Evolutionary conservation across 2,113 vertebrate species (phyloP).

Genomic region (Menidia beryllina): DNA sequence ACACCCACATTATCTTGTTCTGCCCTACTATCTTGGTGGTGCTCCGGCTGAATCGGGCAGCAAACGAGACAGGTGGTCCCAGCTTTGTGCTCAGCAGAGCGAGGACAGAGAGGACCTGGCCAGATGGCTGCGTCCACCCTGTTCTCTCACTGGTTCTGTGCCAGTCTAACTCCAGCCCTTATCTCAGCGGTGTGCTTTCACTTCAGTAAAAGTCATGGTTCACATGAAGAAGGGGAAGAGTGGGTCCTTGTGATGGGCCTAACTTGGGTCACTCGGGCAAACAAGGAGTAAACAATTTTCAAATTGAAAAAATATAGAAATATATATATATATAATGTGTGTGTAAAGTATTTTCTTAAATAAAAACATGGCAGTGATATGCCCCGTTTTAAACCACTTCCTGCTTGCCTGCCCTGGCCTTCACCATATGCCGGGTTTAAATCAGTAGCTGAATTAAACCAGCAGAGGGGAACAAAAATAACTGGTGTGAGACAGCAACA

Average conservation of each 20-base stretch:
- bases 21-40: constrained; percentile 38
- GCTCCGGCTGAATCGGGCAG: constrained; percentile 46
- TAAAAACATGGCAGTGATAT: constrained; percentile 5
- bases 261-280: constrained; percentile 54
- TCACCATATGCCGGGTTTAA: constrained; percentile 32
- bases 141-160: constrained; percentile 62
- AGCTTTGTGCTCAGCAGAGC: constrained; percentile 73
- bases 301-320: too few species aligned
- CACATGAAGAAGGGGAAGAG: constrained; percentile 37
- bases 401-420: constrained; percentile 47
- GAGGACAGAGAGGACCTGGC: constrained; percentile 54
- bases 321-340: too few species aligned
- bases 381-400: neutral
- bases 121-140: constrained; percentile 76
- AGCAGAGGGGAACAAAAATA: constrained; percentile 17
- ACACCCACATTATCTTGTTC: constrained; percentile 44
- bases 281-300: too few species aligned
- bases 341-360: too few species aligned
- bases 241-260: constrained; percentile 56
- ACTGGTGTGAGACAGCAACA: neutral
- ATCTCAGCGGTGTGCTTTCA: constrained; percentile 63
- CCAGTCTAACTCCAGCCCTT: constrained; percentile 62
- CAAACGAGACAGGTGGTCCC: constrained; percentile 66
- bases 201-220: constrained; percentile 64
- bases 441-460: constrained; percentile 29